A percentile compares a stretch with the other conserved stretches of the same genome.
Evolutionary conservation across 1,140 invertebrate genomes (phyloP).

Genomic region (Brachionus paranguensis): DNA sequence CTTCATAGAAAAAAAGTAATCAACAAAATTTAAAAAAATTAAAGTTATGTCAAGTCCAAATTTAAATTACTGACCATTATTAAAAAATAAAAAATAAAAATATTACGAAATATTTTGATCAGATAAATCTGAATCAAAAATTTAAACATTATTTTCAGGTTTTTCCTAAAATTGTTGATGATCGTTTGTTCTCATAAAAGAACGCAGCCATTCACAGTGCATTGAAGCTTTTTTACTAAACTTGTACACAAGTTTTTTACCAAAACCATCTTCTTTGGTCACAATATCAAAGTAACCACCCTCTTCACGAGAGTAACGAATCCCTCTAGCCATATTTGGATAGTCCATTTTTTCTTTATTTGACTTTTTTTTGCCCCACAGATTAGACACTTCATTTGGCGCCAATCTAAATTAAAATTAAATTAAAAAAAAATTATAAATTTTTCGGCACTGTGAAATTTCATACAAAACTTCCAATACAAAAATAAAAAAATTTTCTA

Average conservation of each 20-base stretch:
- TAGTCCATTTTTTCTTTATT: conserved; percentile 37
- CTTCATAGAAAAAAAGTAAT: conserved; percentile 11
- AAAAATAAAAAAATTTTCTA: too few relatives aligned
- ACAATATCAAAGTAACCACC: conserved; percentile 30
- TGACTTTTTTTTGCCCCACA: conserved; percentile 30
- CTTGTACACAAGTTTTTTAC: conserved; percentile 28
- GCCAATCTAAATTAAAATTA: background rate
- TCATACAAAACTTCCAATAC: too few relatives aligned
- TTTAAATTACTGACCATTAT: background rate
- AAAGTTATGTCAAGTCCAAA: background rate
- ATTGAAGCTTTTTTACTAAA: conserved; percentile 22
- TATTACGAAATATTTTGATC: conserved; percentile 19
- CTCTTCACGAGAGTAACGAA: conserved; percentile 28
- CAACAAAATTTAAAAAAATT: conserved; percentile 7
- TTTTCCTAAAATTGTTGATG: background rate
- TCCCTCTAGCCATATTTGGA: conserved; percentile 32
- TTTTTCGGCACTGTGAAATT: too few relatives aligned
- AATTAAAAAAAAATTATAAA: too few relatives aligned
- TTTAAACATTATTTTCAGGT: background rate
- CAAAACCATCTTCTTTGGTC: conserved; percentile 27
- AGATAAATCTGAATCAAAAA: background rate
- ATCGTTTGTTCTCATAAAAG: background rate
- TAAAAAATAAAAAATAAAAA: background rate
- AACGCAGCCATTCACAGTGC: conserved; percentile 19
- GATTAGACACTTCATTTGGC: conserved; percentile 5